These are phyloP conservation scores for Pelodiscus sinensis DNA, from an alignment of 2,113 vertebrate genomes.

Conservation along the genomic window DNA sequence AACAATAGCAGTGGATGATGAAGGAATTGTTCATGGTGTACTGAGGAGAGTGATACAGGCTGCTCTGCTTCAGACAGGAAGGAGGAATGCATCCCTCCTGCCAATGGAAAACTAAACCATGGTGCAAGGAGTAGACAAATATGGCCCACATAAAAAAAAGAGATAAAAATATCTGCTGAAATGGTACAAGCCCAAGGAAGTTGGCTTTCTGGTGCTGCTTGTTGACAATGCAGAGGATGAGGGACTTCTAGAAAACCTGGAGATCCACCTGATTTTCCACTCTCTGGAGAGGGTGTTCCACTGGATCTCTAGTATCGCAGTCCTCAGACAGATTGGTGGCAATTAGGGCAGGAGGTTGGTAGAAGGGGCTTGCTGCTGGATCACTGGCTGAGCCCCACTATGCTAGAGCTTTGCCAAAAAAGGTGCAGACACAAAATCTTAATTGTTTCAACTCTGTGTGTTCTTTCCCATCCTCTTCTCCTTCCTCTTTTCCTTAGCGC, in stretches of 20 bases:
- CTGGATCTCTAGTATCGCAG: not conserved
- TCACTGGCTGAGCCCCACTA: not conserved
- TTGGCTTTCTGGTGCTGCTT: not conserved
- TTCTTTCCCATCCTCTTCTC: not conserved
- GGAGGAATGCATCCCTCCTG: not conserved
- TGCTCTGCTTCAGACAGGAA: not conserved
- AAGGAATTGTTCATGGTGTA: not conserved
- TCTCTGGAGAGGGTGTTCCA: not conserved
- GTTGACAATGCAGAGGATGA: not conserved
- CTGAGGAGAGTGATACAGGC: conserved; percentile 1
- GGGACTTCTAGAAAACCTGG: not conserved
- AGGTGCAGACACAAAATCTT: not conserved
- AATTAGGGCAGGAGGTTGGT: not conserved
- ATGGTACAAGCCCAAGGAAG: not conserved
- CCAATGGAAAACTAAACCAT: not conserved
- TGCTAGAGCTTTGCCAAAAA: not conserved
- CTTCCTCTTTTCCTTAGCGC: not conserved
- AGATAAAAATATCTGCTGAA: not conserved
- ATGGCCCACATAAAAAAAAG: not conserved
- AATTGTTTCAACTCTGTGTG: not conserved
- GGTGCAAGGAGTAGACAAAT: not conserved
- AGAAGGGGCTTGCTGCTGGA: not conserved
- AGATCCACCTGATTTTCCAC: not conserved
- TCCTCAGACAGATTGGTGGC: not conserved
- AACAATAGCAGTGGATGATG: not conserved